Conservation (phyloP, 2,797 vertebrate genomes). For the Poecile montanus region DNA sequence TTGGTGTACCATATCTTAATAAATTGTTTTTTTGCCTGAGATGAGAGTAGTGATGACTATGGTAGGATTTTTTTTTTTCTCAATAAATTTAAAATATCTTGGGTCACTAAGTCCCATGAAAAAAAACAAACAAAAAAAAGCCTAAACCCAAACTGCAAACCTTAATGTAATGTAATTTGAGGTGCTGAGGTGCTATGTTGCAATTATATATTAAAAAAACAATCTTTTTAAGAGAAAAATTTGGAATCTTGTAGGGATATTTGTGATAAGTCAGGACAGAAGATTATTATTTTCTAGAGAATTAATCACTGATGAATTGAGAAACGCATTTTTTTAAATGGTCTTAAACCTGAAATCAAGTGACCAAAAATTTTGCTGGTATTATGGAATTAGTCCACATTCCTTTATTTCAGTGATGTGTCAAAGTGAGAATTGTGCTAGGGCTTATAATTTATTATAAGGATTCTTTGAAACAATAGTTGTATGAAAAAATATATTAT, state of each 20-base stretch:
- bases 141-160: rapidly evolving
- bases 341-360: neutral
- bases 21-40: neutral
- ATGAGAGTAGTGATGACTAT: too few species aligned
- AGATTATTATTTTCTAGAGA: neutral
- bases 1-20: neutral
- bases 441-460: neutral
- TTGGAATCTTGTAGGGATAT: neutral
- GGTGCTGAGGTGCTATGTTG: rapidly evolving
- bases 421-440: neutral
- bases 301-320: neutral
- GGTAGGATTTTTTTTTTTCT: neutral
- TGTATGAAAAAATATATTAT: neutral
- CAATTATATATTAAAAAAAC: neutral
- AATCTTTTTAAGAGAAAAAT: neutral
- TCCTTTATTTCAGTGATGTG: neutral
- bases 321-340: neutral
- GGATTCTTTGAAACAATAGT: neutral
- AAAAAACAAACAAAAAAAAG: neutral
- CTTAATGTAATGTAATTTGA: neutral
- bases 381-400: neutral
- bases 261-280: neutral
- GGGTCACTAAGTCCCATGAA: neutral
- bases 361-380: neutral
- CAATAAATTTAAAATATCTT: neutral